Conservation (phyloP, 2,113 vertebrate genomes). For the Cricetomys ansorgei region DNA sequence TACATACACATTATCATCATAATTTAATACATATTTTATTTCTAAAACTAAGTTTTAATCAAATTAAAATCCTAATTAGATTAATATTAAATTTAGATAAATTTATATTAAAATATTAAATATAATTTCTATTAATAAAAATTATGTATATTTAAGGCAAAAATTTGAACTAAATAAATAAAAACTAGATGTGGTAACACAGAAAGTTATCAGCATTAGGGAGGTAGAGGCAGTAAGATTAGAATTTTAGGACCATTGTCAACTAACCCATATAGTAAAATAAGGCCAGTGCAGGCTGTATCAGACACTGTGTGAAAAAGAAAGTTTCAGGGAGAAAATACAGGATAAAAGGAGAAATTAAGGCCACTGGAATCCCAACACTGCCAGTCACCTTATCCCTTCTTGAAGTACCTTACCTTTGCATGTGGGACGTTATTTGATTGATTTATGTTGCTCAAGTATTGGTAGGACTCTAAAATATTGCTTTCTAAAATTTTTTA, state of each 20-base stretch:
- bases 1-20: neutral
- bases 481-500: neutral
- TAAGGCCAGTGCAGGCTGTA: neutral
- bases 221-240: neutral
- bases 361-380: neutral
- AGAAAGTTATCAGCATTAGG: neutral
- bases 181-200: neutral
- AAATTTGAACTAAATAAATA: neutral
- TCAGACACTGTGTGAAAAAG: neutral
- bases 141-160: neutral
- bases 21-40: neutral
- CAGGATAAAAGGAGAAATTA: neutral
- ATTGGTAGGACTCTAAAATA: neutral
- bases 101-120: no score
- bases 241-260: neutral
- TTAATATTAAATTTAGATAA: no score
- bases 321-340: neutral
- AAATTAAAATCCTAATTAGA: no score
- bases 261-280: neutral
- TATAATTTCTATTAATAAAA: no score
- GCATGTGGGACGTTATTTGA: neutral
- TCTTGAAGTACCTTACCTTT: neutral
- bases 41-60: no score
- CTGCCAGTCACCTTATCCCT: no score
- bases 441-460: neutral